phyloP scores from a whole-genome alignment of 1,140 invertebrate species.

The Aphaenogaster rudis region DNA sequence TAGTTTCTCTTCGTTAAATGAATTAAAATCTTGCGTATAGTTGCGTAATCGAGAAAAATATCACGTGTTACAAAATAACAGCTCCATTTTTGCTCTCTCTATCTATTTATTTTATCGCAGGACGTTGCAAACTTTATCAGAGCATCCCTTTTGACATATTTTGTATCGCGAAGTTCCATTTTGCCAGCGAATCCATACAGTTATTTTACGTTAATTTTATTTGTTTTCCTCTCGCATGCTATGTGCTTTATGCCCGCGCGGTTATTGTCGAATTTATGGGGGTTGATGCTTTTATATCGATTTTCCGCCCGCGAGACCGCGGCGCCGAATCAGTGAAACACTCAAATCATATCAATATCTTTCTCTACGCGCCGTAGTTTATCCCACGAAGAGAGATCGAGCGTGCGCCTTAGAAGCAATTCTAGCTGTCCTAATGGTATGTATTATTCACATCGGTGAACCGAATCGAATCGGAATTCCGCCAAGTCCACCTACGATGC shows the following conservation, averaged over 20 bases:
- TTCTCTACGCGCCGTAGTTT: constrained; percentile 32
- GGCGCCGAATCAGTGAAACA: constrained; percentile 37
- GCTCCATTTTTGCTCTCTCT: neutral
- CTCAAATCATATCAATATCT: constrained; percentile 58
- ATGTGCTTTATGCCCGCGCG: constrained; percentile 14
- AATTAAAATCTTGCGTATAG: neutral
- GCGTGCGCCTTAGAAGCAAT: constrained; percentile 49
- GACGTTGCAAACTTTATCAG: neutral
- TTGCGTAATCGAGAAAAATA: neutral
- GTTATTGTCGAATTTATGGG: constrained; percentile 41
- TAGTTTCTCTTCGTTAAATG: too few species aligned
- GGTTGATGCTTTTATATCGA: constrained; percentile 45
- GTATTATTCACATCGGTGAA: constrained; percentile 73
- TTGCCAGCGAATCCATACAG: neutral
- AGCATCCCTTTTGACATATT: neutral
- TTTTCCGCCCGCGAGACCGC: neutral
- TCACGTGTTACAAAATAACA: neutral
- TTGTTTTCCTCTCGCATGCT: constrained; percentile 24
- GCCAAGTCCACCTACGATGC: constrained; percentile 30
- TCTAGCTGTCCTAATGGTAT: constrained; percentile 68
- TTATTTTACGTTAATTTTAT: constrained; percentile 50
- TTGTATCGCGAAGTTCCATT: neutral
- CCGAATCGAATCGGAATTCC: constrained; percentile 66
- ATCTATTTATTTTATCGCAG: neutral
- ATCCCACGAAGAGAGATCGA: constrained; percentile 23